Evolutionary conservation across 2,888 invertebrate genomes (phyloP).

Genomic region (Lycaena phlaeas): DNA sequence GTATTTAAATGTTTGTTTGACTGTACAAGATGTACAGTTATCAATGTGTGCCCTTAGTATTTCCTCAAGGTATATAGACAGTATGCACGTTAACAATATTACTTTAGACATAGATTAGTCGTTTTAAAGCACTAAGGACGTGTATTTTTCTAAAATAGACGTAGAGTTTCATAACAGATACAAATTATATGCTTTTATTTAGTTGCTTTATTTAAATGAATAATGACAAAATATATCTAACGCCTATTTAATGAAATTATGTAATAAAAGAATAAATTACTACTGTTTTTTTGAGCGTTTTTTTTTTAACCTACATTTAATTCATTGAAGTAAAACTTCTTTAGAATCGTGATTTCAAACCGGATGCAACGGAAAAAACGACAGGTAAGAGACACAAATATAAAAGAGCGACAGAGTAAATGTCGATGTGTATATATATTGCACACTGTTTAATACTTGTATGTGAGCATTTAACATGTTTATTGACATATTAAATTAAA

Average conservation of each 20-base stretch:
- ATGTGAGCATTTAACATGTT: too few species aligned
- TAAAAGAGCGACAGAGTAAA: too few species aligned
- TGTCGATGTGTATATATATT: too few species aligned
- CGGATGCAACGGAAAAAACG: too few species aligned
- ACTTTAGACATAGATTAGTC: slow-evolving; percentile 33
- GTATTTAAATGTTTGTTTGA: not conserved
- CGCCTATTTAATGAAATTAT: slow-evolving; percentile 24
- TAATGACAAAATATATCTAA: slow-evolving; percentile 10
- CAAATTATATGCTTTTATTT: slow-evolving; percentile 21
- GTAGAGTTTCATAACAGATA: slow-evolving; percentile 41
- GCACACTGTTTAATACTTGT: too few species aligned
- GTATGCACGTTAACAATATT: slow-evolving; percentile 9
- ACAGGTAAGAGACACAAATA: too few species aligned
- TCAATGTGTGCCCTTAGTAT: not conserved
- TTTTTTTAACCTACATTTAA: slow-evolving; percentile 14
- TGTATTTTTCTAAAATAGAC: slow-evolving; percentile 66
- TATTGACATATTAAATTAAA: too few species aligned
- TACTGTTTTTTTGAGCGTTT: slow-evolving; percentile 43
- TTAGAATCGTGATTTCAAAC: too few species aligned
- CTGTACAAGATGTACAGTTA: not conserved
- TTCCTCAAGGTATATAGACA: slow-evolving; percentile 19
- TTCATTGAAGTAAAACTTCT: not conserved
- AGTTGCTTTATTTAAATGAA: slow-evolving; percentile 7
- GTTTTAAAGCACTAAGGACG: slow-evolving; percentile 64
- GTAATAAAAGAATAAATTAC: slow-evolving; percentile 42